Evolutionary conservation across 37 sponge, comb jelly and placozoan species (phyloP), one percentile per base, ranked within the genome.

Genomic region (Beroe ovata): DNA sequence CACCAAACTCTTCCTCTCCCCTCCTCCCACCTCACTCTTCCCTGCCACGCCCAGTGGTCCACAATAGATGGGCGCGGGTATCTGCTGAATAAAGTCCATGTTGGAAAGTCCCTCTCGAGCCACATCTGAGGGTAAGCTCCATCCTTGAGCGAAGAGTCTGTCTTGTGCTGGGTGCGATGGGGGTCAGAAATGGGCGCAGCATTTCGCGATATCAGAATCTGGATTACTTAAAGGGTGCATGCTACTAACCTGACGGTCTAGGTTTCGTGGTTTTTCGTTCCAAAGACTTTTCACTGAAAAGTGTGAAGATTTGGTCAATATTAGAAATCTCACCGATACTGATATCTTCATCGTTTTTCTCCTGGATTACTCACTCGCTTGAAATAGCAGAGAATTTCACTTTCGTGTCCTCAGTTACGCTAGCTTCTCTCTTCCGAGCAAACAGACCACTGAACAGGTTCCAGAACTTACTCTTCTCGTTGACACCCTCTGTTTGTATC

Each of bases 391-490:
- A 14, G 26, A 42, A 32, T 54, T 77, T 77, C 22, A 77, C 21
- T 35, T 40, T 77, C 47, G 25, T 77, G 25, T 77, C 84, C 22
- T 77, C 84, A 42, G 84, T 28, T 1, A 22, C 54, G 23, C 36
- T 42, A 14, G 29, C 63, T 62, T 62, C 63, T 26, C 84, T 1
- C 47, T 77, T 77, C 41, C 84, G 16, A 6, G 84, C 84, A 54
- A 77, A 77, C 47, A 77, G 84, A 19, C 84, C 84, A 3, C 47
- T 41, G 84, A 77, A 77, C 54, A 77, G 54, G 1, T 33, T 36
- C 84, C 84, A 77, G 21, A 77, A 77, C 84, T 77, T 77, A 54
- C 84, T 77, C 84, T 77, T 77, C n/a, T 77, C 84, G 47, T 77
- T 77, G n/a, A 54, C 20, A 25, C 36, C 35, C 47, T 77, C 84